Evolutionary conservation across 2,797 vertebrate genomes (phyloP).

Genomic region (Staurois parvus): DNA sequence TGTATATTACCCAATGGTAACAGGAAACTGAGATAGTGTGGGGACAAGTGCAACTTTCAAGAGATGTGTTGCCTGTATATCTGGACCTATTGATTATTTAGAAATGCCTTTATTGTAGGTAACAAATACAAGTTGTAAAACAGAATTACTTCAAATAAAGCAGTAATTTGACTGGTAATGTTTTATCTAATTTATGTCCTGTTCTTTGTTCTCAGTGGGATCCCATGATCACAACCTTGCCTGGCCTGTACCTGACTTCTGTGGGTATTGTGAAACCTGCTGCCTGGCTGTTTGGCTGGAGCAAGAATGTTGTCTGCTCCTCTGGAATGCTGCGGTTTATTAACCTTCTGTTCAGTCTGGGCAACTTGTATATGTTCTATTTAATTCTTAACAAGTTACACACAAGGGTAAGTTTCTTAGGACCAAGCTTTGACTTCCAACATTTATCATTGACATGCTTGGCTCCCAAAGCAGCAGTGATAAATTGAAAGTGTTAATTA

Average conservation of each 20-base stretch:
- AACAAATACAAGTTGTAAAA: too few species aligned
- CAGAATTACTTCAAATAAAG: too few species aligned
- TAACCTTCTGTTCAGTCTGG: conserved; percentile 93
- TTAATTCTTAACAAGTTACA: conserved; percentile 88
- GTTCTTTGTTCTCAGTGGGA: conserved; percentile 82
- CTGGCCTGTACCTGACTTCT: conserved; percentile 90
- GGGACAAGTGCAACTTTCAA: too few species aligned
- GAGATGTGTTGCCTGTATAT: too few species aligned
- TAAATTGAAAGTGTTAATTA: too few species aligned
- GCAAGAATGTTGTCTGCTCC: conserved; percentile 85
- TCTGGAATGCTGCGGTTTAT: conserved; percentile 92
- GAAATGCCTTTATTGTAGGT: too few species aligned
- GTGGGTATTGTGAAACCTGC: conserved; percentile 89
- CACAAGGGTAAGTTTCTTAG: conserved; percentile 79
- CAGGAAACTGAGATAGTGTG: too few species aligned
- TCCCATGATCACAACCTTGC: conserved; percentile 96
- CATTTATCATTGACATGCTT: neutral
- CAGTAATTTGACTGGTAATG: too few species aligned
- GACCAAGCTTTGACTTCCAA: neutral
- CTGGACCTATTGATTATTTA: too few species aligned
- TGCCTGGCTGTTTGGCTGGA: conserved; percentile 87
- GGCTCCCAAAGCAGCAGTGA: too few species aligned
- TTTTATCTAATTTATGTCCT: neutral
- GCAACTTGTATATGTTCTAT: conserved; percentile 92
- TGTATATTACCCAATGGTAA: too few species aligned